Base-by-base conservation (phyloP, 2,888 invertebrate genomes). In the Parnassius mnemosyne region DNA sequence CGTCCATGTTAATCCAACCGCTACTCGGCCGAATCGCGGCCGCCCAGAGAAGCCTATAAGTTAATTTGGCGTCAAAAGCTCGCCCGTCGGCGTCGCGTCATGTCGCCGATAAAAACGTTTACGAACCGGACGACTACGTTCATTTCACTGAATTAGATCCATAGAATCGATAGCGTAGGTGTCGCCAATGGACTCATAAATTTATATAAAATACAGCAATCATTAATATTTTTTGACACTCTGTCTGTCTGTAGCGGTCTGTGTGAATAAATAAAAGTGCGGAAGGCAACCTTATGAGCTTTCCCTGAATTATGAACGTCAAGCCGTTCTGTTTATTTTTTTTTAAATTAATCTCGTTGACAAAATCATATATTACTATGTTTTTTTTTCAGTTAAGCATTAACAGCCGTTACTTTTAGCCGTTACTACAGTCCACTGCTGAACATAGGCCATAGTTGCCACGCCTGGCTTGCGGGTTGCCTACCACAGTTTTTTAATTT, bases 21-120 rank as follows among this genome's bases (percentile, higher is more conserved):
- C 1, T n/a, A 16, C 34, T 10, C 13, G 11, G 49, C 52, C 13
- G 51, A 42, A 52, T 57, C n/a, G 62, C 65, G 69, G 59, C 72
- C 71, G 70, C 68, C 71, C 72, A 71, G 69, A 65, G 66, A 63
- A 70, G 71, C 75, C 79, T 77, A 79, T 81, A 78, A 78, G 81
- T 78, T 83, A 83, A 85, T 83, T 79, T 73, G 76, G 78, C 82
- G 81, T 83, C 81, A 84, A 81, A 77, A 68, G 67, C 69, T 67
- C 70, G 68, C 66, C 71, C 73, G 70, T 67, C 74, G 64, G 60
- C 50, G 51, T 47, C 57, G 43, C 60, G 64, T 58, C 55, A 50
- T 50, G 61, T 50, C 16, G 56, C 57, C 53, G 59, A 67, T 66
- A 63, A 68, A 70, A 66, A 59, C 65, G 64, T 62, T 60, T 57